Conservation (phyloP, 2,888 invertebrate species). For the Cephus sareptanus region DNA sequence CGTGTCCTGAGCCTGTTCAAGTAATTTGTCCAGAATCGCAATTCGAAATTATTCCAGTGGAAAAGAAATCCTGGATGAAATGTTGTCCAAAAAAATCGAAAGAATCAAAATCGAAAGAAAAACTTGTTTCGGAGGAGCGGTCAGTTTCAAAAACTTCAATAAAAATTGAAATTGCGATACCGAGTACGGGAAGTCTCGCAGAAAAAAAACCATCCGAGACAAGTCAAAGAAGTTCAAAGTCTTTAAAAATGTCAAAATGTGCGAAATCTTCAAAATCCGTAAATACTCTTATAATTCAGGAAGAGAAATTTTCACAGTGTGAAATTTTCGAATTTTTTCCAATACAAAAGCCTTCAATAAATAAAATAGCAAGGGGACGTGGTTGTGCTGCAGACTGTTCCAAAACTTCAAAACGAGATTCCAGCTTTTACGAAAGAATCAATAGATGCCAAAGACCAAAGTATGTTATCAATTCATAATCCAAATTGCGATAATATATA, state of each 20-base stretch:
- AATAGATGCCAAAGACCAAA: not conserved
- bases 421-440: not conserved
- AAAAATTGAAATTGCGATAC: not conserved
- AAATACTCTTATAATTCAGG: not conserved
- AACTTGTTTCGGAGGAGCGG: not conserved
- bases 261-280: not conserved
- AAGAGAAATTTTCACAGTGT: not conserved
- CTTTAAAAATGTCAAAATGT: not conserved
- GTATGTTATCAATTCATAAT: not conserved
- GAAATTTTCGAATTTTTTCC: not conserved
- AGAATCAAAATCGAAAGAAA: not conserved
- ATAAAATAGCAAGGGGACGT: not conserved
- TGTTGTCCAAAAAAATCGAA: not conserved
- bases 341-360: not conserved
- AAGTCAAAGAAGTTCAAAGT: not conserved
- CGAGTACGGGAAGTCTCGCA: not conserved
- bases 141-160: not conserved
- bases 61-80: not conserved
- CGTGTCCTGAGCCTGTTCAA: not conserved
- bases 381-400: not conserved
- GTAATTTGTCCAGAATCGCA: not conserved
- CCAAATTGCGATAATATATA: not conserved
- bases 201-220: not conserved
- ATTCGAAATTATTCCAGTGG: not conserved
- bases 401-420: not conserved